Percentiles rank a stretch among this genome's conserved stretches.
Conservation (phyloP, 2,888 invertebrate species). For the Tinea semifulvella region DNA sequence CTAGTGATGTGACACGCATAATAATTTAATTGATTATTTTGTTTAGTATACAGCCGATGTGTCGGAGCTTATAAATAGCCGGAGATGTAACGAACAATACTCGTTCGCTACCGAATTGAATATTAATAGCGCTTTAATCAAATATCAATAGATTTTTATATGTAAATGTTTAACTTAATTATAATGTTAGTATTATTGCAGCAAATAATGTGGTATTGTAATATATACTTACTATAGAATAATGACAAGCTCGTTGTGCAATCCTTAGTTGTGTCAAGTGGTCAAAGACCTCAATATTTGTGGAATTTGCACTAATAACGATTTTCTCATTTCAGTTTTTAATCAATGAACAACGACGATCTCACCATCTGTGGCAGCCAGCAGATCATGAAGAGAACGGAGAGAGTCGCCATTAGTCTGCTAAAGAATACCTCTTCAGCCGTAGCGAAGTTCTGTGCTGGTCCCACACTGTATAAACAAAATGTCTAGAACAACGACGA, state of each 20-base stretch:
- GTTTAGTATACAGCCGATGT: background rate
- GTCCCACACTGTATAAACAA: background rate
- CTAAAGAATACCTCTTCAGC: constrained; percentile 88
- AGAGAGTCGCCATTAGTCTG: constrained; percentile 83
- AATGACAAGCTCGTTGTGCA: too few species aligned
- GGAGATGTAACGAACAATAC: constrained; percentile 16
- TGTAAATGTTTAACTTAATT: too few species aligned
- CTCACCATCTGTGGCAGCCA: constrained; percentile 91
- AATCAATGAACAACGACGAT: too few species aligned
- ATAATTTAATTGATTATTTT: background rate
- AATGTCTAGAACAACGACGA: too few species aligned
- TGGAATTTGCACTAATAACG: too few species aligned
- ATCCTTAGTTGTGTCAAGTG: too few species aligned
- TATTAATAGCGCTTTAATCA: constrained; percentile 22
- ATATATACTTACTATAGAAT: too few species aligned
- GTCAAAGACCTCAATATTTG: too few species aligned
- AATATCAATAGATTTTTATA: too few species aligned
- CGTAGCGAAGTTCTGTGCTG: constrained; percentile 57
- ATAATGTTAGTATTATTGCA: too few species aligned
- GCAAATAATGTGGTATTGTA: too few species aligned
- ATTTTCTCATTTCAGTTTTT: too few species aligned
- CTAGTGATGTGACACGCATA: background rate
- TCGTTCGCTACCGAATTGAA: constrained; percentile 21
- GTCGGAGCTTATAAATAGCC: constrained; percentile 20
- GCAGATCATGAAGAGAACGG: constrained; percentile 83